These are phyloP conservation scores for Regulus satrapa DNA, from an alignment of 2,113 vertebrate species.

Conservation along the genomic window DNA sequence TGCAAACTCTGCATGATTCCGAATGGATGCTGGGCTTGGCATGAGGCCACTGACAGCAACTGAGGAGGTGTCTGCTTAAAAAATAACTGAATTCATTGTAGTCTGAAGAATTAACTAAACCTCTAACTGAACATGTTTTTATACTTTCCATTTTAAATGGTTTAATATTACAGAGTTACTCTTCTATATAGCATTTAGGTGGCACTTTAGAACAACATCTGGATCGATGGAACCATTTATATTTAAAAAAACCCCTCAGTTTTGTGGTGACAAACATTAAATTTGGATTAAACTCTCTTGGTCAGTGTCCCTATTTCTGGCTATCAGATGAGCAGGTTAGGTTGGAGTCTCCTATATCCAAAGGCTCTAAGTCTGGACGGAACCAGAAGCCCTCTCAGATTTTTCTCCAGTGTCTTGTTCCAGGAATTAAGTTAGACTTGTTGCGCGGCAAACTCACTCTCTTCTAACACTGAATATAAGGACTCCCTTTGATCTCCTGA, in stretches of 20 bases:
- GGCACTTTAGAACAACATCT: neutral
- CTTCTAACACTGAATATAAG: neutral
- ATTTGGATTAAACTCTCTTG: neutral
- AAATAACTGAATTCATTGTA: neutral
- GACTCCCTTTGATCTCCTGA: neutral
- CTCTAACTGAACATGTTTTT: neutral
- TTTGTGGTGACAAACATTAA: neutral
- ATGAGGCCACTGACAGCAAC: neutral
- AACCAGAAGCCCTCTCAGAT: neutral
- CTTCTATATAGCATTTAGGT: neutral
- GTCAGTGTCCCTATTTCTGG: neutral
- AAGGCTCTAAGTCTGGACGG: neutral
- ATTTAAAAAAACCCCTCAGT: accelerated
- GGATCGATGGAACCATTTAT: neutral
- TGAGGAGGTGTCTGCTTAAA: neutral
- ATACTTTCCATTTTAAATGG: neutral
- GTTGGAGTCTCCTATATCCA: neutral
- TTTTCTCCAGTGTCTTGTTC: neutral
- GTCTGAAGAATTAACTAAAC: neutral
- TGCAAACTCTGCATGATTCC: neutral
- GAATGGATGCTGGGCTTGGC: neutral
- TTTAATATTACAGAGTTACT: neutral
- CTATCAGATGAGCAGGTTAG: neutral
- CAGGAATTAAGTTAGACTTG: neutral
- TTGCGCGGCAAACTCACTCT: neutral